These are phyloP conservation scores for Chelon auratus DNA, from an alignment of 2,797 vertebrate species.

Conservation along the genomic window DNA sequence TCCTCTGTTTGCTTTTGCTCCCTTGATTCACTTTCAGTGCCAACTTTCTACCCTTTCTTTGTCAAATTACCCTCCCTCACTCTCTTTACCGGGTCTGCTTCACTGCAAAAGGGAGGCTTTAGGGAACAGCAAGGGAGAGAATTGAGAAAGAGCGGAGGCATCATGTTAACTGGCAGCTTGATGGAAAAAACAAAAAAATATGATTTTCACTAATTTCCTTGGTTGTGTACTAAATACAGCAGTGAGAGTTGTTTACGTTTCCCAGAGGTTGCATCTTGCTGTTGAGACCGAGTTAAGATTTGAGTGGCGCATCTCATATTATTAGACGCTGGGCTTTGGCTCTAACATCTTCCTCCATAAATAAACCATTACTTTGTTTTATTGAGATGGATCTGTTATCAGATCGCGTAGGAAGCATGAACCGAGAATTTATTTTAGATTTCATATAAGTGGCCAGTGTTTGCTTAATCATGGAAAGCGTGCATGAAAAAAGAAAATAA, in stretches of 20 bases:
- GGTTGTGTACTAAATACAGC: conserved; percentile 9
- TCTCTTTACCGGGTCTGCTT: conserved; percentile 60
- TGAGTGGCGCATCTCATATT: not conserved
- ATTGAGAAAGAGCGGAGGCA: not conserved
- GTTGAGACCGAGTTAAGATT: not conserved
- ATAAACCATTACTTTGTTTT: conserved; percentile 27
- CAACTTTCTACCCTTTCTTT: conserved; percentile 76
- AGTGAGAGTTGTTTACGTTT: conserved; percentile 18
- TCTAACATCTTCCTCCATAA: conserved; percentile 29
- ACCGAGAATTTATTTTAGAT: conserved; percentile 14
- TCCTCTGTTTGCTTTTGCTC: conserved; percentile 83
- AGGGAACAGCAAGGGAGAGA: conserved; percentile 24
- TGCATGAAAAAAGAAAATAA: conserved; percentile 7
- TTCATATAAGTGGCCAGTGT: conserved; percentile 2
- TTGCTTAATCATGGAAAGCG: conserved; percentile 10
- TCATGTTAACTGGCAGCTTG: conserved; percentile 45
- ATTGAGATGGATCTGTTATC: conserved; percentile 3
- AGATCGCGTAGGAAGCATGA: not conserved
- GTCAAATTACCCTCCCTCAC: conserved; percentile 65
- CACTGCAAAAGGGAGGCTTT: conserved; percentile 52
- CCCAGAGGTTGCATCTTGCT: conserved; percentile 12
- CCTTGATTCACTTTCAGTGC: conserved; percentile 78
- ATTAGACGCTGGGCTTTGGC: conserved; percentile 21
- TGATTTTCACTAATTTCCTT: conserved; percentile 22
- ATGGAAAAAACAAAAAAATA: conserved; percentile 23